Evolutionary conservation across 2,888 invertebrate species (phyloP), one percentile per base, ranked within the genome.

Genomic region (Thymelicus lineola): DNA sequence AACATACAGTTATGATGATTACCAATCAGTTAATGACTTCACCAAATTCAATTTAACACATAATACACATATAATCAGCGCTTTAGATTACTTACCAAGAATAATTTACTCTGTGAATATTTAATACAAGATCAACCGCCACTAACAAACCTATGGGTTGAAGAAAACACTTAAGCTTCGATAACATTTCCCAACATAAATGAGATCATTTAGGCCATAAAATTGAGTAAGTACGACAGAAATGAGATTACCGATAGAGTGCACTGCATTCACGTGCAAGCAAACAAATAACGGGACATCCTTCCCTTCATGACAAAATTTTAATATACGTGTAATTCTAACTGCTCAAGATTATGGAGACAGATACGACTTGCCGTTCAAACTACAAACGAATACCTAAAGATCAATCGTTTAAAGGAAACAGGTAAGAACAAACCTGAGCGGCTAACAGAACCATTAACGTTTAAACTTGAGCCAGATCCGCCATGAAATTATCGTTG

Each of bases 381-480:
- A 42, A 7, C 15, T 17, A 17, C 15, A 17, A 50, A 50, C 9
- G 7, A 50, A 50, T 17, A 50, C 3, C 17, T 50, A 9, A 7
- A 9, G 0, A 17, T 9, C 17, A 20, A 28, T 9, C 53, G 10
- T 53, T 53, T 0, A 20, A 53, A 53, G 12, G 10, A 53, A 20
- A 53, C 12, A 50, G n/a, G 48, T 62, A n/a, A n/a, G 35, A 50
- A 12, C 12, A 17, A 50, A 62, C n/a, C 4, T n/a, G 12, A 12
- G 7, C 35, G 15, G 12, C 9, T n/a, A 12, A 38, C 15, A 36
- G 38, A 10, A 45, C 20, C 20, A 60, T 28, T 35, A 7, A 6
- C 38, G 70, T 75, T 86, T 87, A 90, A 15, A 91, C 85, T 62
- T 86, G 83, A 70, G 88, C 85, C 0, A 86, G 75, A 1, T 82